Base-by-base conservation (phyloP, 2,797 vertebrate genomes). In the Eleutherodactylus coqui region DNA sequence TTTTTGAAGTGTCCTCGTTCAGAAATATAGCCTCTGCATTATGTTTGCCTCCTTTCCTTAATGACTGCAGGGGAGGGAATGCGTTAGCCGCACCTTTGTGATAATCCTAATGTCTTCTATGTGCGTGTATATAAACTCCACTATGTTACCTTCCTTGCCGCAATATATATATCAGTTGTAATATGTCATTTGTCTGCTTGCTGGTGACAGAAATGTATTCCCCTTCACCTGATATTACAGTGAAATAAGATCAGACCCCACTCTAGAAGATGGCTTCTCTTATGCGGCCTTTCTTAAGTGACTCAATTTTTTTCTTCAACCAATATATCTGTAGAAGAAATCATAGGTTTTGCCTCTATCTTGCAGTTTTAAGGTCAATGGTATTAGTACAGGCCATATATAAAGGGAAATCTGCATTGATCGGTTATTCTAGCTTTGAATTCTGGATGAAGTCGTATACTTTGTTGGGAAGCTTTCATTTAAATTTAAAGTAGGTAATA, bases 1-100 rank as follows among this genome's bases (percentile, higher is more conserved):
- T 93, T 92, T 92, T 69, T 86, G 89, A 55, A 45, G 1, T 45
- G 43, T 77, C 81, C 88, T 90, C 78, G 55, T 91, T 90, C 69
- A 90, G 78, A 90, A 87, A 89, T 90, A 73, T 82, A 88, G 27
- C 86, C 89, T 11, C 79, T 88, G 85, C 87, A 84, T 21, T 88
- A 70, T 85, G 41, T 0, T 0, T 86, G 38, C 76, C 7, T 78
- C 17, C 13, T 88, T 90, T 67, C 70, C 85, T 79, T 86, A 86
- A 69, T 86, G 85, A 79, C 81, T 79, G 75, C 64, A 53, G 85
- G 38, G 80, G 73, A 82, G 29, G 13, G 36, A n/a, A 34, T 72
- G 36, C 64, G 17, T 79, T 58, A 19, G 45, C 75, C 11, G 45
- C 32, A n/a, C 34, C 41, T 41, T 53, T 75, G 73, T 24, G 19